Percentiles rank a stretch among this genome's conserved stretches.
These are phyloP conservation scores for Hydraecia micacea DNA, from an alignment of 2,888 invertebrate genomes.

Conservation along the genomic window DNA sequence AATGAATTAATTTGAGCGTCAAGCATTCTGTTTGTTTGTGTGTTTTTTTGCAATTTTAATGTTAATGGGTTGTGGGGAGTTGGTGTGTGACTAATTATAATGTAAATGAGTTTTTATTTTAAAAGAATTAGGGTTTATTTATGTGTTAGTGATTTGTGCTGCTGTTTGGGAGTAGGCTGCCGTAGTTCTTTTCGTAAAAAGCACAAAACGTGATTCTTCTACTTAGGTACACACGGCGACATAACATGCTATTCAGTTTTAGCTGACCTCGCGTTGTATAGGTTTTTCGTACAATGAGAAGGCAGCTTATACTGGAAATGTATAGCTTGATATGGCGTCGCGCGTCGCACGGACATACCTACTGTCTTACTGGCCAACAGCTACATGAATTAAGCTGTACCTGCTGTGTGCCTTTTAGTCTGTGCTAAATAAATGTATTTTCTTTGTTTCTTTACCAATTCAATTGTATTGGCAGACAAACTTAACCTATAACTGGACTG, in stretches of 20 bases:
- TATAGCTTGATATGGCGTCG: no score
- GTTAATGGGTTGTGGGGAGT: slow-evolving; percentile 44
- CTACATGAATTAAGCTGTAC: neutral
- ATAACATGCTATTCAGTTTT: no score
- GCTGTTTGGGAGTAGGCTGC: neutral
- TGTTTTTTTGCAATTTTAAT: slow-evolving; percentile 58
- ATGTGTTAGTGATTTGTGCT: neutral
- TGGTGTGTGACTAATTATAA: slow-evolving; percentile 32
- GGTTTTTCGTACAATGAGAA: neutral
- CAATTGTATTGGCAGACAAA: neutral
- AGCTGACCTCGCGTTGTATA: neutral
- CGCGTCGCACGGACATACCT: neutral
- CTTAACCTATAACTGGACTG: neutral
- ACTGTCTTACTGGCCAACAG: neutral
- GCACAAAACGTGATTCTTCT: neutral
- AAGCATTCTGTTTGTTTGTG: slow-evolving; percentile 54
- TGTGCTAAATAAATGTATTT: neutral
- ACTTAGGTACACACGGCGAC: neutral
- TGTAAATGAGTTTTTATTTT: slow-evolving; percentile 7
- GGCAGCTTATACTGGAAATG: no score
- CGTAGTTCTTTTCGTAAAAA: neutral
- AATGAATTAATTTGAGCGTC: slow-evolving; percentile 66
- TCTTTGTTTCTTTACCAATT: neutral
- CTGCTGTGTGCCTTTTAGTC: neutral
- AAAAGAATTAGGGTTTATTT: neutral